A percentile compares a stretch with the other conserved stretches of the same genome.
Conservation (phyloP, 2,113 vertebrate genomes). For the Ammodytes marinus region DNA sequence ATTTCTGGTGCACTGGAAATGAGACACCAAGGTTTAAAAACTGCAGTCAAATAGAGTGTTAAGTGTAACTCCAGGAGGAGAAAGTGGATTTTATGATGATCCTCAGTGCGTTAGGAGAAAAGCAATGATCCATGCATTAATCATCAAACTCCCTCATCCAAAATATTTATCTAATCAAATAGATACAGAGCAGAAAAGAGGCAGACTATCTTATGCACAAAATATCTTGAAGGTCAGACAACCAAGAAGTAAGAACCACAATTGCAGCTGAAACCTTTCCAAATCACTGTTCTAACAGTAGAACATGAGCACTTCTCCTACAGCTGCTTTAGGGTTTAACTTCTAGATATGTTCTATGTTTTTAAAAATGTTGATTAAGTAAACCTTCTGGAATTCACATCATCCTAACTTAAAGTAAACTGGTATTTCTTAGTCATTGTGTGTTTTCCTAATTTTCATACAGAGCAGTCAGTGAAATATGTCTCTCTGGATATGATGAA, state of each 20-base stretch:
- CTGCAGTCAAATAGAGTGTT: not conserved
- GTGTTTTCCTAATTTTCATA: slow-evolving; percentile 13
- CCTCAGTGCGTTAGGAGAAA: not conserved
- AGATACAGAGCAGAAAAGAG: too few species aligned
- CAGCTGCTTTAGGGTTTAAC: not conserved
- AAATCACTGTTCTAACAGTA: not conserved
- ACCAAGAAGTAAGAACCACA: not conserved
- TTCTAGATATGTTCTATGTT: not conserved
- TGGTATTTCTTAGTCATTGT: not conserved
- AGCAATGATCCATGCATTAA: slow-evolving; percentile 18
- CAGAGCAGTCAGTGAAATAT: not conserved
- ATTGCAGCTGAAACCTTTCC: not conserved
- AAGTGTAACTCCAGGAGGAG: not conserved
- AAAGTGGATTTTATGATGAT: not conserved
- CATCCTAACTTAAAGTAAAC: not conserved
- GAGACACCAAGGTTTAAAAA: not conserved
- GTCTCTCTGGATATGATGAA: not conserved
- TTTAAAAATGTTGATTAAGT: slow-evolving; percentile 12
- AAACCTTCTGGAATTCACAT: not conserved
- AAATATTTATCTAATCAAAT: not conserved
- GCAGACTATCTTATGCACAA: too few species aligned
- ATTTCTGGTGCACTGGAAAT: not conserved
- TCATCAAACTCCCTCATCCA: not conserved
- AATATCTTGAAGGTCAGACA: not conserved
- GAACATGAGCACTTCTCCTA: not conserved